Evolutionary conservation across 2,888 invertebrate genomes (phyloP).

Genomic region (Stenichneumon culpator): DNA sequence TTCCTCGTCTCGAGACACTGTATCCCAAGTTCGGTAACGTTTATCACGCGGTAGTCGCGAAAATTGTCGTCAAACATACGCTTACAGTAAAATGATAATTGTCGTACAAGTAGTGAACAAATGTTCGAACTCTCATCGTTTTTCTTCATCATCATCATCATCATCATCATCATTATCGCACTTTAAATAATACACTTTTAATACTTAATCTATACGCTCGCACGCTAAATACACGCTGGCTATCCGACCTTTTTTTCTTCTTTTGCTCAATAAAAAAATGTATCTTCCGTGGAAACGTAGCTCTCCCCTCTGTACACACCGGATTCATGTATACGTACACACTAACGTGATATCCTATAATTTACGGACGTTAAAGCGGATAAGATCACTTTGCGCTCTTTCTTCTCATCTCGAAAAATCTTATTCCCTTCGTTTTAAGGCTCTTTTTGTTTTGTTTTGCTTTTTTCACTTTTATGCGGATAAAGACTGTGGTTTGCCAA

Average conservation of each 20-base stretch:
- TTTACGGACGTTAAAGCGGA: conserved; percentile 82
- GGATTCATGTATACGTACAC: conserved; percentile 76
- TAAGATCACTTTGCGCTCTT: conserved; percentile 80
- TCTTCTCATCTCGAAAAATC: conserved; percentile 63
- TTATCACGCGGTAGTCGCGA: conserved; percentile 1
- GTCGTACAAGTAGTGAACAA: conserved; percentile 34
- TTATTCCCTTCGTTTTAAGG: conserved; percentile 52
- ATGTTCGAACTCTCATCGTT: conserved; percentile 2
- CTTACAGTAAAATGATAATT: conserved; percentile 25
- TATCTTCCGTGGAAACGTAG: conserved; percentile 74
- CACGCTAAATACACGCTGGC: conserved; percentile 54
- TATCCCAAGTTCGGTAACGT: conserved; percentile 17
- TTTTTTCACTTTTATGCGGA: conserved; percentile 23
- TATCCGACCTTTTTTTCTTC: conserved; percentile 49
- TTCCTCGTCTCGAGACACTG: conserved; percentile 35
- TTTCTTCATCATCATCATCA: conserved; percentile 21
- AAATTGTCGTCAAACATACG: conserved; percentile 31
- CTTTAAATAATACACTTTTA: conserved; percentile 39
- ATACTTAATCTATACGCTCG: conserved; percentile 57
- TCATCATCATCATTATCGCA: background rate
- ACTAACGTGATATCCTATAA: conserved; percentile 79
- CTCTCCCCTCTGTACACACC: conserved; percentile 74
- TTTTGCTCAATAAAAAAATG: conserved; percentile 72
- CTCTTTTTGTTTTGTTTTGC: conserved; percentile 9
- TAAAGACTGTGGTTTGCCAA: conserved; percentile 31